Conservation (phyloP, 2,797 vertebrate species). For the Brachymystax lenok region DNA sequence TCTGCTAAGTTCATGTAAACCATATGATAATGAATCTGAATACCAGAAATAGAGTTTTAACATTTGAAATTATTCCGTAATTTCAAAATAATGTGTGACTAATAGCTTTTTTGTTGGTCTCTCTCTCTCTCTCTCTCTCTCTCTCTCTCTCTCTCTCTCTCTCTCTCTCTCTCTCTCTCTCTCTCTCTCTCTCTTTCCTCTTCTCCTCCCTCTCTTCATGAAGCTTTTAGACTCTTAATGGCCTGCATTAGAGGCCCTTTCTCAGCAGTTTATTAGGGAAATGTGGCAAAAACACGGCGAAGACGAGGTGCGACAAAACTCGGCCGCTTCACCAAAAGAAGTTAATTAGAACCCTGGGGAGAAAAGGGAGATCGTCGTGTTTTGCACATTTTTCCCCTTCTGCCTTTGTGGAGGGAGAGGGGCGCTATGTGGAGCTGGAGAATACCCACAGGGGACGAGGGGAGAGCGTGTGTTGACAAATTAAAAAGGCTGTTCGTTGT, state of each 20-base stretch:
- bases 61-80: slow-evolving; percentile 76
- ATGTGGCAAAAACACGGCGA: slow-evolving; percentile 42
- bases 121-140: slow-evolving; percentile 53
- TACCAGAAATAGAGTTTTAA: slow-evolving; percentile 69
- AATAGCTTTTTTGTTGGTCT: slow-evolving; percentile 63
- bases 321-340: slow-evolving; percentile 72
- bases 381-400: slow-evolving; percentile 64
- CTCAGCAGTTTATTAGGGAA: slow-evolving; percentile 63
- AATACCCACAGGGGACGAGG: slow-evolving; percentile 59
- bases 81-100: slow-evolving; percentile 75
- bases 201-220: slow-evolving; percentile 40
- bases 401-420: slow-evolving; percentile 68
- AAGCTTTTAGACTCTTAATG: slow-evolving; percentile 64
- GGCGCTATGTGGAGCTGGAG: slow-evolving; percentile 42
- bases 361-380: slow-evolving; percentile 47
- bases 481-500: slow-evolving; percentile 33
- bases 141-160: no score
- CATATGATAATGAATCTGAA: slow-evolving; percentile 64
- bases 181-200: no score
- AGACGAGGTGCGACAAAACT: slow-evolving; percentile 59
- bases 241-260: slow-evolving; percentile 55
- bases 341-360: slow-evolving; percentile 80
- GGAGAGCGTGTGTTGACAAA: slow-evolving; percentile 60
- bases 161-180: no score
- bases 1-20: slow-evolving; percentile 59